Evolutionary conservation across 1,140 invertebrate genomes (phyloP).

Genomic region (Paracyclopina nana): DNA sequence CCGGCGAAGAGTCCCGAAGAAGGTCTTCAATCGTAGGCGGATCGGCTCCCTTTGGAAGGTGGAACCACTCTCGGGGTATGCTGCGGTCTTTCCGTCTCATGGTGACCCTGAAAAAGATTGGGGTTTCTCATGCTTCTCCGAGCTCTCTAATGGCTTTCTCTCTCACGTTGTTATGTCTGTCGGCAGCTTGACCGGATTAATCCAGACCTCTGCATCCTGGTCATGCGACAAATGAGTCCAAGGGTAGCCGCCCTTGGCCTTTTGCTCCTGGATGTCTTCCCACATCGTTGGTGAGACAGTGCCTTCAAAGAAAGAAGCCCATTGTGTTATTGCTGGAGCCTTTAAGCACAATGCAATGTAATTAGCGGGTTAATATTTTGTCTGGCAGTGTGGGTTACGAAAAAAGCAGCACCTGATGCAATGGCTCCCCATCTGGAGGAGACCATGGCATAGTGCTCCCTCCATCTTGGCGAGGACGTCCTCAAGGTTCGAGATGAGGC

Average conservation of each 20-base stretch:
- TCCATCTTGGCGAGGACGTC: not conserved
- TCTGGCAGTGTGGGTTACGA: too few relatives aligned
- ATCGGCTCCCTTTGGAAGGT: slow-evolving; percentile 5
- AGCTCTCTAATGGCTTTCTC: not conserved
- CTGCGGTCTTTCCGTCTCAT: not conserved
- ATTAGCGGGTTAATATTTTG: too few relatives aligned
- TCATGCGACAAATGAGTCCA: slow-evolving; percentile 8
- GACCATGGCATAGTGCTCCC: not conserved
- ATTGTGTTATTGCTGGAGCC: too few relatives aligned
- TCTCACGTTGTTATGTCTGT: slow-evolving; percentile 6
- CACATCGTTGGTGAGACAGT: too few relatives aligned
- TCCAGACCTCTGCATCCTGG: slow-evolving; percentile 12
- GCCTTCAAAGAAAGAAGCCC: too few relatives aligned
- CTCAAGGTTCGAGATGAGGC: too few relatives aligned
- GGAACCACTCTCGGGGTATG: slow-evolving; percentile 13
- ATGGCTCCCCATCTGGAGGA: not conserved
- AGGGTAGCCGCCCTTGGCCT: slow-evolving; percentile 1
- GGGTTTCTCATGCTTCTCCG: too few relatives aligned
- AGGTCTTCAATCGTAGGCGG: slow-evolving; percentile 4
- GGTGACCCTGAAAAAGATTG: not conserved
- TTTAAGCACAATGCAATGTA: too few relatives aligned
- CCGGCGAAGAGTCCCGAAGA: not conserved
- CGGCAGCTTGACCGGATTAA: slow-evolving; percentile 4
- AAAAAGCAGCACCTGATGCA: too few relatives aligned
- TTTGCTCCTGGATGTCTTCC: slow-evolving; percentile 7